These are phyloP conservation scores for Molossus molossus DNA, from an alignment of 2,797 vertebrate species.

Conservation along the genomic window DNA sequence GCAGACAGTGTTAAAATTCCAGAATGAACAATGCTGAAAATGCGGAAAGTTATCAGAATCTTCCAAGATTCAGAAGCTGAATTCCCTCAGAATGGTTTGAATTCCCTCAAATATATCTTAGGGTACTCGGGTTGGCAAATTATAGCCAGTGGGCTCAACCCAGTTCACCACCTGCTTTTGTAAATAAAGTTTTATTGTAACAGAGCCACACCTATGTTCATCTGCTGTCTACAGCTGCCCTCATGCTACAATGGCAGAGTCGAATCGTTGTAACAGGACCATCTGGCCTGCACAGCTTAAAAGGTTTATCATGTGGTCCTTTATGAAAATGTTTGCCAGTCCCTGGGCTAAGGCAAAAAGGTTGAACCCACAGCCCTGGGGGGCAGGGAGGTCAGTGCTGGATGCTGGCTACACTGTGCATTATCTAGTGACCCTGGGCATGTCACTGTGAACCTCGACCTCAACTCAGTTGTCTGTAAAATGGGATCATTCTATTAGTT, in stretches of 20 bases:
- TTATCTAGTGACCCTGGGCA: accelerated
- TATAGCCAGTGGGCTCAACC: accelerated
- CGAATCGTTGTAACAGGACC: not conserved
- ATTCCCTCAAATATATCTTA: not conserved
- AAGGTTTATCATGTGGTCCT: not conserved
- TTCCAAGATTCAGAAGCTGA: not conserved
- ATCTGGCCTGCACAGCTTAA: not conserved
- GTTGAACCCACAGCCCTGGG: not conserved
- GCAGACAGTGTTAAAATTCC: not conserved
- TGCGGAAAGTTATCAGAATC: not conserved
- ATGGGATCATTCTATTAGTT: no score
- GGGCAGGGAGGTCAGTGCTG: not conserved
- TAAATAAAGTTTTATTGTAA: slow-evolving; percentile 66
- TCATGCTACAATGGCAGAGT: accelerated
- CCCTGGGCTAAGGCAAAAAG: not conserved
- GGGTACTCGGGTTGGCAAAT: not conserved
- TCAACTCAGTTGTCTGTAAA: not conserved
- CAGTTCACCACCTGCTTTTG: not conserved
- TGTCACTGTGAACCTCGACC: not conserved
- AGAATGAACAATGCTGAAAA: not conserved
- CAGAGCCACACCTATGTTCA: not conserved
- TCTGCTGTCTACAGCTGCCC: not conserved
- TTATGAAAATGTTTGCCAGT: not conserved
- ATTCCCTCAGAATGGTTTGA: not conserved
- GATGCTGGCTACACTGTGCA: accelerated